These are phyloP conservation scores for Kryptolebias marmoratus DNA, from an alignment of 2,113 vertebrate genomes.

Conservation along the genomic window DNA sequence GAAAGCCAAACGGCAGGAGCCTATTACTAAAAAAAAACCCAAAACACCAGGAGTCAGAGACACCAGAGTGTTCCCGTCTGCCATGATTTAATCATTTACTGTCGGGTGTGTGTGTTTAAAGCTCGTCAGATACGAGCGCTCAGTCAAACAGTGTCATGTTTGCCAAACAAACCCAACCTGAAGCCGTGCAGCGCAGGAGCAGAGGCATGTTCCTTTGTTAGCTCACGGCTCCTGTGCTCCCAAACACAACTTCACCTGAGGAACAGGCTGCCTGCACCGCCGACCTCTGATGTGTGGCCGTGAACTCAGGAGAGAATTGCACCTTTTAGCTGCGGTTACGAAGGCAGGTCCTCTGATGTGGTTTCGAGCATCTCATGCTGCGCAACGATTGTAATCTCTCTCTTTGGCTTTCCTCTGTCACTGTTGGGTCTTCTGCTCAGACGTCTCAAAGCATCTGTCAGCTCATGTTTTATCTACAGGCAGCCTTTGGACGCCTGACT, in stretches of 20 bases:
- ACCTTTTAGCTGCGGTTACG: slow-evolving; percentile 3
- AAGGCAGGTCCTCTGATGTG: slow-evolving; percentile 29
- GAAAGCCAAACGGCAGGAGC: not conserved
- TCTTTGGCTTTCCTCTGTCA: not conserved
- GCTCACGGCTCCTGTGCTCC: slow-evolving; percentile 34
- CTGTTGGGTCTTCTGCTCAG: not conserved
- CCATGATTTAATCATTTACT: not conserved
- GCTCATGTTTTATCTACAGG: not conserved
- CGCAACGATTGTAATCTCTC: not conserved
- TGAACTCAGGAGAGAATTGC: not conserved
- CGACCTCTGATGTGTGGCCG: not conserved
- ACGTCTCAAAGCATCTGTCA: not conserved
- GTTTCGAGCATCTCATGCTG: slow-evolving; percentile 9
- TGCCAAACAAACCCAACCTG: slow-evolving; percentile 39
- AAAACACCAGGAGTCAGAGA: too few species aligned
- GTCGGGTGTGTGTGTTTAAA: not conserved
- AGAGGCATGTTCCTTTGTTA: slow-evolving; percentile 76
- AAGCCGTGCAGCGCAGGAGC: slow-evolving; percentile 44
- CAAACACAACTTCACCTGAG: not conserved
- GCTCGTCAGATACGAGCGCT: not conserved
- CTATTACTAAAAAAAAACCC: not conserved
- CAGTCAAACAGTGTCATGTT: not conserved
- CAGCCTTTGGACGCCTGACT: not conserved
- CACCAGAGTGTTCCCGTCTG: not conserved
- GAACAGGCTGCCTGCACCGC: too few species aligned